A percentile compares a stretch with the other conserved stretches of the same genome.
phyloP scores from a whole-genome alignment of 2,888 invertebrate species.

The Ditula angustiorana region DNA sequence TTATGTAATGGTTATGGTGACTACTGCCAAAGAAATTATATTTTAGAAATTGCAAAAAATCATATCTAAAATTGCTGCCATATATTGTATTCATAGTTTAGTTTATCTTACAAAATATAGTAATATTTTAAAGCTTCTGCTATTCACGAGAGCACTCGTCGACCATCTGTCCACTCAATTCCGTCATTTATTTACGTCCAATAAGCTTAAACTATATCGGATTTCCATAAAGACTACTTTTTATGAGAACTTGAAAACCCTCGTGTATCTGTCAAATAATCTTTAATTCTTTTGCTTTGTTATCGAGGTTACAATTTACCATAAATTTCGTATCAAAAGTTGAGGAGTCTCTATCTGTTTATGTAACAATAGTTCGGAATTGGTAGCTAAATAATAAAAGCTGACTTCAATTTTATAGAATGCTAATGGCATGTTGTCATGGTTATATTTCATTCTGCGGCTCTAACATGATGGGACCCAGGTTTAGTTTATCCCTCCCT shows the following conservation, averaged over 20 bases:
- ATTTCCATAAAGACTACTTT: conserved; percentile 3
- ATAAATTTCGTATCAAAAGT: background rate
- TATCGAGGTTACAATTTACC: background rate
- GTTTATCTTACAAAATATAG: background rate
- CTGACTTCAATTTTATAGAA: background rate
- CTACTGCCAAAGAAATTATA: too few species aligned
- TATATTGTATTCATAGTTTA: background rate
- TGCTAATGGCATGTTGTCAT: background rate
- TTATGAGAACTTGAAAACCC: conserved; percentile 17
- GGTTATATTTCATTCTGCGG: background rate
- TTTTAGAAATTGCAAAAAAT: too few species aligned
- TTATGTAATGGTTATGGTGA: too few species aligned
- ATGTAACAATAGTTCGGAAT: background rate
- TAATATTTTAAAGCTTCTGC: background rate
- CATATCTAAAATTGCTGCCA: too few species aligned
- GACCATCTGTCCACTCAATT: background rate
- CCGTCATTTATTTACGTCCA: background rate
- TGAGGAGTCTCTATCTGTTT: background rate
- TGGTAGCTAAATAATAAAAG: background rate
- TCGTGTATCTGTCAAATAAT: conserved; percentile 3
- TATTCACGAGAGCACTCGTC: background rate
- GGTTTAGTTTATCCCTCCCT: too few species aligned
- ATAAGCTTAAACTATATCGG: background rate
- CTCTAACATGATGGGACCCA: too few species aligned
- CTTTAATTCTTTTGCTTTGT: background rate